Evolutionary conservation across 2,113 vertebrate genomes (phyloP), one percentile per base, ranked within the genome.

Genomic region (Catagonus wagneri): DNA sequence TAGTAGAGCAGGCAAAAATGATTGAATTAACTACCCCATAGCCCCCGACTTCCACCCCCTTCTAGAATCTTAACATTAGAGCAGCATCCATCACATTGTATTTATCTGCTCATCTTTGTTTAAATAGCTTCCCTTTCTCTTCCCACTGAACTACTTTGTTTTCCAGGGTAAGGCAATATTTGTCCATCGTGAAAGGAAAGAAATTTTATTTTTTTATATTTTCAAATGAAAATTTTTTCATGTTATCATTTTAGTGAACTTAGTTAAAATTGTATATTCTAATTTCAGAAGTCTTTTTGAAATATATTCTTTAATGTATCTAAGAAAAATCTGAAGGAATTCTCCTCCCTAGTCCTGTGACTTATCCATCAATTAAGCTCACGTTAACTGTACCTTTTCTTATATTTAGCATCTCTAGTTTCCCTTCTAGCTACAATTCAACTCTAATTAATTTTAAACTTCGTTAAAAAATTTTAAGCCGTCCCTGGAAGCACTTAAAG

Each of bases 351-450:
- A 78, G 16, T 74, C 13, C 7, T 72, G 34, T 7, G 34, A 74
- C 13, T 61, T 79, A 52, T 25, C 7, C 16, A 66, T 78, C 66
- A 69, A 39, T 34, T 54, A 66, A 29, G 32, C 60, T 79, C 39
- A 75, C 32, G 39, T 69, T 94, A 84, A 44, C 54, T 58, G 15
- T 65, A 32, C 19, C 15, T 88, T 81, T 76, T 60, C 27, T 69
- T 89, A 61, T 39, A 27, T n/a, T 74, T 84, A 27, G 16, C 60
- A 66, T 60, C 54, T 16, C 6, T 83, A 52, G 9, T 95, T 88
- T 88, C 32, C 90, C 3, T 36, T 95, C 29, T 85, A 81, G 66
- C 22, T 71, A 71, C 8, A 89, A 79, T 87, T 91, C 27, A 87
- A 12, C 1, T 14, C 27, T 61, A 50, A 58, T 83, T 86, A 69